phyloP scores from a whole-genome alignment of 1,140 invertebrate genomes.

The Hylaeus volcanicus region DNA sequence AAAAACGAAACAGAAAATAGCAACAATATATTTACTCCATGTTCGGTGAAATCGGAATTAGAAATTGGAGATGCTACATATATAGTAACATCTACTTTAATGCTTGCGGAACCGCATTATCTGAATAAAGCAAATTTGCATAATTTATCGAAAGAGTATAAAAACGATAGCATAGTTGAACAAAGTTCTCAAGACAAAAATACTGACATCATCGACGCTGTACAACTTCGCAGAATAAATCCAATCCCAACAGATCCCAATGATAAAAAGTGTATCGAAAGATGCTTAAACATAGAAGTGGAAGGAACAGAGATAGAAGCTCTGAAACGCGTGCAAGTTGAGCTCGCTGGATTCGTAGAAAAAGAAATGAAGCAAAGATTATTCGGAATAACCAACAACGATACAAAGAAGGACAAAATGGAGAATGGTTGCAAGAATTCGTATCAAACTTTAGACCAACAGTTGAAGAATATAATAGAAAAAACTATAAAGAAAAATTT shows the following conservation, averaged over 20 bases:
- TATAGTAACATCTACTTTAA: conserved; percentile 73
- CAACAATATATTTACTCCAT: conserved; percentile 15
- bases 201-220: conserved; percentile 76
- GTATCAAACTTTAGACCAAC: conserved; percentile 67
- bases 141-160: conserved; percentile 40
- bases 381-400: conserved; percentile 9
- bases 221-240: conserved; percentile 71
- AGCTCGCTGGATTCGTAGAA: conserved; percentile 72
- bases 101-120: conserved; percentile 55
- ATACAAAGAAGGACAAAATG: conserved; percentile 25
- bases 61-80: conserved; percentile 72
- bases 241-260: conserved; percentile 49
- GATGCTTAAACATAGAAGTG: conserved; percentile 76
- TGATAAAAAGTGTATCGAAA: conserved; percentile 68
- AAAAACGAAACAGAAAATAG: neutral
- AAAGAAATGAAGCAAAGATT: conserved; percentile 70
- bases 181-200: conserved; percentile 67
- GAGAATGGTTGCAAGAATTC: conserved; percentile 46
- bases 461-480: conserved; percentile 74
- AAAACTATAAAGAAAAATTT: conserved; percentile 75
- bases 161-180: conserved; percentile 12
- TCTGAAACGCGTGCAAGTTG: conserved; percentile 70
- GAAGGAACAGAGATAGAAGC: conserved; percentile 71
- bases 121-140: conserved; percentile 38
- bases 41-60: conserved; percentile 68